A percentile compares a stretch with the other conserved stretches of the same genome.
These are phyloP conservation scores for Clarias magur DNA, from an alignment of 2,113 vertebrate genomes.

Conservation along the genomic window DNA sequence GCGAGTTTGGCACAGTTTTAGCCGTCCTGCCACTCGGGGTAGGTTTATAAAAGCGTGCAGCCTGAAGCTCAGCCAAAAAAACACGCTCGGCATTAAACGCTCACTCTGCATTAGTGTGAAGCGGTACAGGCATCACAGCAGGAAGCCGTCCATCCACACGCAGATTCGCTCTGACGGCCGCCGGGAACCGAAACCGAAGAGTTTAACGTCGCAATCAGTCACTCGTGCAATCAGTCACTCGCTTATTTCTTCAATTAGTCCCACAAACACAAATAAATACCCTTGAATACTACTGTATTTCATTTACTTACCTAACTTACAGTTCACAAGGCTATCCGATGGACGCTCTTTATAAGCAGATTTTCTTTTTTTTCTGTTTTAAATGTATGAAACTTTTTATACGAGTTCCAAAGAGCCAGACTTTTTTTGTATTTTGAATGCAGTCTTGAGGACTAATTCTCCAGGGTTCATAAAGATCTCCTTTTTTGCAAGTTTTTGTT, in stretches of 20 bases:
- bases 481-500: too few species aligned
- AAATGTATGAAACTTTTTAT: not conserved
- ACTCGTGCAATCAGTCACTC: not conserved
- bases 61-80: constrained; percentile 19
- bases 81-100: not conserved
- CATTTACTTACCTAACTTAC: not conserved
- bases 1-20: not conserved
- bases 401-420: not conserved
- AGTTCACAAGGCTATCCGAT: not conserved
- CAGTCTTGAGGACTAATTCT: too few species aligned
- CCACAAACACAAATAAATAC: not conserved
- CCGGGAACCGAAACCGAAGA: not conserved
- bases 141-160: not conserved
- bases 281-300: not conserved
- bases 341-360: not conserved
- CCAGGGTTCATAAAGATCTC: too few species aligned
- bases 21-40: not conserved
- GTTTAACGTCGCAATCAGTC: not conserved
- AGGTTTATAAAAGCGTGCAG: not conserved
- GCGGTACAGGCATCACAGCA: not conserved
- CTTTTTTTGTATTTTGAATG: too few species aligned
- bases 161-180: not conserved
- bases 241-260: not conserved
- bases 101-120: constrained; percentile 14
- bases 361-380: not conserved